phyloP scores from a whole-genome alignment of 2,888 invertebrate species.

The Volucella bombylans region DNA sequence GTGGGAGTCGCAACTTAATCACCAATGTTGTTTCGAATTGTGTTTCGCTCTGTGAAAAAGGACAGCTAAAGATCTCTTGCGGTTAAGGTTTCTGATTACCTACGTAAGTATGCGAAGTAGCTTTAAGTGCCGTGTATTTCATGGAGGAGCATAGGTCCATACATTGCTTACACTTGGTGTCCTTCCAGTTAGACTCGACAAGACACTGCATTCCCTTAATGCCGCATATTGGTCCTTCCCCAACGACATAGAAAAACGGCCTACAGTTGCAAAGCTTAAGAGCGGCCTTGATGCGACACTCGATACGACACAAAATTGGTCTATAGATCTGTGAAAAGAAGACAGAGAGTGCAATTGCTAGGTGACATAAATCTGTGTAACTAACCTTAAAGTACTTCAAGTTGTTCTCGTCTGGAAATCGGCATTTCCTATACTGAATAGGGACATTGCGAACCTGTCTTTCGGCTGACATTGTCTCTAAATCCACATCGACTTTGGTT shows the following conservation, averaged over 20 bases:
- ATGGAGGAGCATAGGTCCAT: constrained; percentile 77
- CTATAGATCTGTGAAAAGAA: constrained; percentile 77
- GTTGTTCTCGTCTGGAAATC: constrained; percentile 78
- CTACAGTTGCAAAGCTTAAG: constrained; percentile 78
- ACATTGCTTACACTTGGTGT: constrained; percentile 76
- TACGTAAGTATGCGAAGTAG: constrained; percentile 76
- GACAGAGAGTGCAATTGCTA: background rate
- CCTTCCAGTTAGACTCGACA: constrained; percentile 76
- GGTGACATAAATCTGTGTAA: background rate
- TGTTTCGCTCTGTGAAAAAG: constrained; percentile 71
- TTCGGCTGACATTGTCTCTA: constrained; percentile 77
- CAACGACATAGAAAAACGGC: constrained; percentile 80
- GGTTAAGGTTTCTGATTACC: constrained; percentile 34
- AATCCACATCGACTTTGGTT: constrained; percentile 75
- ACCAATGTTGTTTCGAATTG: constrained; percentile 77
- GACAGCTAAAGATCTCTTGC: background rate
- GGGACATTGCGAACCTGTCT: constrained; percentile 78
- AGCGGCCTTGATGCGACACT: constrained; percentile 80
- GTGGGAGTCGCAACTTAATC: constrained; percentile 74
- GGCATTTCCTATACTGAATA: constrained; percentile 79
- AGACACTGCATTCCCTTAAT: constrained; percentile 79
- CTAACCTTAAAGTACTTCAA: constrained; percentile 78
- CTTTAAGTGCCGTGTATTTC: constrained; percentile 75
- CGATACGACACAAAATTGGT: constrained; percentile 78
- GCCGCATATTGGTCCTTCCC: constrained; percentile 76